phyloP scores from a whole-genome alignment of 2,888 invertebrate genomes.

The Erebia aethiops region DNA sequence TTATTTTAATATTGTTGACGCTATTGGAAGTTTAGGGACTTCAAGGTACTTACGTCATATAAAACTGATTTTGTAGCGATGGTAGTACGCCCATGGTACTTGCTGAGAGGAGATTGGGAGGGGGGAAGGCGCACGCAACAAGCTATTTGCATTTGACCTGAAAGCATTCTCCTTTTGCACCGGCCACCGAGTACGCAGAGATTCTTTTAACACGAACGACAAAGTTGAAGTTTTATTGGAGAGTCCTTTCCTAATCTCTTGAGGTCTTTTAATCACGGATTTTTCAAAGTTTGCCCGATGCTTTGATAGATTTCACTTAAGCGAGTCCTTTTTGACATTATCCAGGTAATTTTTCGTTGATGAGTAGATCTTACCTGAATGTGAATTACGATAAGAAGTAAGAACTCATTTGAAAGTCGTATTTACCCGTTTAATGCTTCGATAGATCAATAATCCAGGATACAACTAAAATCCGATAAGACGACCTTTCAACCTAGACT shows the following conservation, averaged over 20 bases:
- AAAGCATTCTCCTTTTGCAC: slow-evolving; percentile 63
- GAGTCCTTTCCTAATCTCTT: slow-evolving; percentile 16
- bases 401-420: too few species aligned
- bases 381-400: too few species aligned
- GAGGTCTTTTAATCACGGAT: slow-evolving; percentile 7
- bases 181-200: slow-evolving; percentile 47
- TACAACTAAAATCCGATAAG: too few species aligned
- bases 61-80: too few species aligned
- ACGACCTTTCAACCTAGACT: too few species aligned
- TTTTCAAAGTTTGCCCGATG: background rate
- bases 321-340: background rate
- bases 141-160: slow-evolving; percentile 78
- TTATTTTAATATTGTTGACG: too few species aligned
- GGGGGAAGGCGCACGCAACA: slow-evolving; percentile 63
- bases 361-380: too few species aligned
- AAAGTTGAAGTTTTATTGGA: slow-evolving; percentile 33
- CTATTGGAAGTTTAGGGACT: too few species aligned
- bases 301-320: background rate
- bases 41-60: too few species aligned
- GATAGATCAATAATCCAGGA: too few species aligned
- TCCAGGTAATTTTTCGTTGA: too few species aligned
- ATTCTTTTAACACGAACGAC: slow-evolving; percentile 40
- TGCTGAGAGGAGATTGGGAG: background rate
- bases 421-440: too few species aligned
- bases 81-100: background rate